These are phyloP conservation scores for Heliothis peltigera DNA, from an alignment of 2,888 invertebrate species.

Conservation along the genomic window DNA sequence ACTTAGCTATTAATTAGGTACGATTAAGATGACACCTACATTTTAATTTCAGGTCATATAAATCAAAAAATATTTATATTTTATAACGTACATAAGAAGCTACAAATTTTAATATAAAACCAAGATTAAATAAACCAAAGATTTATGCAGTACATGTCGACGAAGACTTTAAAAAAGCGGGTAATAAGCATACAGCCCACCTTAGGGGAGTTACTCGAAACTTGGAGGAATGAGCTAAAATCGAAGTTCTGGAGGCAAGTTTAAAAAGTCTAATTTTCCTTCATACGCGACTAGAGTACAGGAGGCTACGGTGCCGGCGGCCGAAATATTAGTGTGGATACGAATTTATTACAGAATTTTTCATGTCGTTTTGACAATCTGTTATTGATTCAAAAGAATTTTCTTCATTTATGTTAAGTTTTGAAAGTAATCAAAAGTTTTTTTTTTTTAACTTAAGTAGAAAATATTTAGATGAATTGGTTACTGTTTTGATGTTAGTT, in stretches of 20 bases:
- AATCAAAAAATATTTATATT: too few relatives aligned
- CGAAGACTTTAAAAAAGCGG: conserved; percentile 58
- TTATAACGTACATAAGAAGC: too few relatives aligned
- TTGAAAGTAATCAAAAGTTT: too few relatives aligned
- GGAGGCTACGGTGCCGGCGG: conserved; percentile 67
- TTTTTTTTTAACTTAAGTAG: too few relatives aligned
- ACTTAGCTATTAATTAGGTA: too few relatives aligned
- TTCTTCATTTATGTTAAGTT: too few relatives aligned
- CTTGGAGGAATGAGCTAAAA: conserved; percentile 83
- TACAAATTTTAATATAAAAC: not conserved
- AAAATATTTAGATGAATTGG: too few relatives aligned
- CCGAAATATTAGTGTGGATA: conserved; percentile 60
- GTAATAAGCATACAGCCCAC: conserved; percentile 79
- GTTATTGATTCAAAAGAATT: too few relatives aligned
- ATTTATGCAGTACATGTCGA: conserved; percentile 22
- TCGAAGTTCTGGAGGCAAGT: conserved; percentile 84
- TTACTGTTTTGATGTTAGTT: too few relatives aligned
- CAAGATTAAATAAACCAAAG: conserved; percentile 22
- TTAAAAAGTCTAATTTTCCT: conserved; percentile 89
- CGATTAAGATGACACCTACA: too few relatives aligned
- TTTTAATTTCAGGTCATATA: too few relatives aligned
- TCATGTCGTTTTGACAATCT: too few relatives aligned
- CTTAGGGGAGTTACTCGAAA: conserved; percentile 75
- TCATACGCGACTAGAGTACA: conserved; percentile 86
- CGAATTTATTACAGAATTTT: not conserved